Evolutionary conservation across 2,888 invertebrate species (phyloP).

Genomic region (Drosophila neutralis): DNA sequence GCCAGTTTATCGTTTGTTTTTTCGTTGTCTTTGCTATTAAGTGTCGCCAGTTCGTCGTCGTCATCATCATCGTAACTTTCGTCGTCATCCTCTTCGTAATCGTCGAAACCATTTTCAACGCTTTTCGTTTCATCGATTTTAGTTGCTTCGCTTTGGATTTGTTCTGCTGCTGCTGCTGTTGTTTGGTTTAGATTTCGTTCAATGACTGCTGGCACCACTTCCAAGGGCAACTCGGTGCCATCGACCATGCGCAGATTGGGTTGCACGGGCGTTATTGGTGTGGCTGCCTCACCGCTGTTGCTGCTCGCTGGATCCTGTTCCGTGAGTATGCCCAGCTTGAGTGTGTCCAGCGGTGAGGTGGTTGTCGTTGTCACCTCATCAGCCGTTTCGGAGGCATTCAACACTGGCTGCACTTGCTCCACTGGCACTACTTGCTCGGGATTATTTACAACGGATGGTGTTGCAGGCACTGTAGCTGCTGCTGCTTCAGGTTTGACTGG

Average conservation of each 20-base stretch:
- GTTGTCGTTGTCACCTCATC: conserved; percentile 62
- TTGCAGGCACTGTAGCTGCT: conserved; percentile 1
- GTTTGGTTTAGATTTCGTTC: conserved; percentile 35
- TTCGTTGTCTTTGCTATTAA: conserved; percentile 50
- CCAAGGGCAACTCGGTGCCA: conserved; percentile 87
- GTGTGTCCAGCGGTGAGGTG: conserved; percentile 59
- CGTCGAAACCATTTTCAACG: conserved; percentile 40
- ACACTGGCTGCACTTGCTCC: conserved; percentile 16
- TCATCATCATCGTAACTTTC: conserved; percentile 61
- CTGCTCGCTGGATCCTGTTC: conserved; percentile 74
- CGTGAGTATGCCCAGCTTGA: conserved; percentile 52
- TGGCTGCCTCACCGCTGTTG: conserved; percentile 30
- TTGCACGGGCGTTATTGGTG: conserved; percentile 58
- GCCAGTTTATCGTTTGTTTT: conserved; percentile 20
- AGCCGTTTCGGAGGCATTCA: conserved; percentile 62
- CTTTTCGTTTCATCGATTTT: conserved; percentile 24
- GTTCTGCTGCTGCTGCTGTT: conserved; percentile 5
- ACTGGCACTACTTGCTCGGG: conserved; percentile 23
- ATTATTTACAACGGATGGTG: conserved; percentile 2
- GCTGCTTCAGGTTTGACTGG: conserved; percentile 7
- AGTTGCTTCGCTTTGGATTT: not conserved
- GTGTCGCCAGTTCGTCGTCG: conserved; percentile 57
- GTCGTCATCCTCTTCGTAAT: conserved; percentile 71
- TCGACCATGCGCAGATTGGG: conserved; percentile 86
- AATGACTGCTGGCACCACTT: conserved; percentile 37